Evolutionary conservation across 2,797 vertebrate species (phyloP).

Genomic region (Oreochromis grahami): DNA sequence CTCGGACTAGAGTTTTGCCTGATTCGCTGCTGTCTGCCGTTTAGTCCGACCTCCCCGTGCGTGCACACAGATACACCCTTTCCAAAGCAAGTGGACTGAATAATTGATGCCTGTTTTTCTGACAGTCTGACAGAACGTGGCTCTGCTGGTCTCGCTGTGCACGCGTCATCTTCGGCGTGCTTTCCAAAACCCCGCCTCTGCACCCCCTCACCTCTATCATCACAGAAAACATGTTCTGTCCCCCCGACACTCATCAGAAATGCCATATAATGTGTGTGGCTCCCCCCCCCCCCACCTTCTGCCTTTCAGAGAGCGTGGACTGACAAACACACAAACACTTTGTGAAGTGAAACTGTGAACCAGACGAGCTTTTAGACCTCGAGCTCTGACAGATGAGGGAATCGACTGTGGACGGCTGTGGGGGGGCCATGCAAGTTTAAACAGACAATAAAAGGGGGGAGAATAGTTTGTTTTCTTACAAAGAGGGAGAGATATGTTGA

Average conservation of each 20-base stretch:
- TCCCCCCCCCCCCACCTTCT: neutral
- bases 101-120: conserved; percentile 90
- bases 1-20: conserved; percentile 74
- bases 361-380: conserved; percentile 77
- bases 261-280: conserved; percentile 56
- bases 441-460: conserved; percentile 69
- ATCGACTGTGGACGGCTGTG: conserved; percentile 53
- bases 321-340: conserved; percentile 78
- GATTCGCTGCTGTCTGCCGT: conserved; percentile 79
- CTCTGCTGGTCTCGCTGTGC: neutral
- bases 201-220: conserved; percentile 21
- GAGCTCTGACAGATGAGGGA: conserved; percentile 73
- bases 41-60: conserved; percentile 72
- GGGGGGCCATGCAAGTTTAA: conserved; percentile 76
- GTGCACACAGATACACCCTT: conserved; percentile 28
- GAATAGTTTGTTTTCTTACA: conserved; percentile 61
- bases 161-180: conserved; percentile 19
- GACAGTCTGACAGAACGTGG: conserved; percentile 65
- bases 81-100: conserved; percentile 80
- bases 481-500: conserved; percentile 55
- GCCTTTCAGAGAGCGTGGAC: conserved; percentile 56
- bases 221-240: conserved; percentile 66
- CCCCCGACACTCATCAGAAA: conserved; percentile 63
- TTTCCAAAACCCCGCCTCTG: conserved; percentile 16
- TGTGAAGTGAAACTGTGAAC: conserved; percentile 78